phyloP scores from a whole-genome alignment of 2,797 vertebrate species.

The Clarias pachynema region DNA sequence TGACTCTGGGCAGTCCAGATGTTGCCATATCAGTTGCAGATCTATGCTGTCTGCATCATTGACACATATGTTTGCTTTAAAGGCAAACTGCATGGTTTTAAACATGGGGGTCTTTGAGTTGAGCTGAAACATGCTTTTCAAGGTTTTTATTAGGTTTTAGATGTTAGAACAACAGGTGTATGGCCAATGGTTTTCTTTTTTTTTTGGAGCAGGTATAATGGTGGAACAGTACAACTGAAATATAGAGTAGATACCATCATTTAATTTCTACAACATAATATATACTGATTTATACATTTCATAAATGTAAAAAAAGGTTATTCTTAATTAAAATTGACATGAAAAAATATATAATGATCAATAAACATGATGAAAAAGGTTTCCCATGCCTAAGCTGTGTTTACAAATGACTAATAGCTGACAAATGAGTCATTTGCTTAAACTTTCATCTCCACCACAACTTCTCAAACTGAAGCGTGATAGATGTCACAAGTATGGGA shows the following conservation, averaged over 20 bases:
- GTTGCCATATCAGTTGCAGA: conserved; percentile 10
- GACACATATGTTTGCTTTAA: conserved; percentile 14
- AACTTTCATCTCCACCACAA: background rate
- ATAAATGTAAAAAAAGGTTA: background rate
- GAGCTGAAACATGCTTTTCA: background rate
- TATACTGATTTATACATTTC: background rate
- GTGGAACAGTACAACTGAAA: no score
- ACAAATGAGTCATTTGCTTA: background rate
- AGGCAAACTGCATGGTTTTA: background rate
- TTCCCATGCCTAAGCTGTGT: background rate
- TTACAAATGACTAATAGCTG: background rate
- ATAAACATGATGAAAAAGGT: background rate
- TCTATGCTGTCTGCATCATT: background rate
- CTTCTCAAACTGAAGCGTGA: background rate
- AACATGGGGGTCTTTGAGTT: background rate
- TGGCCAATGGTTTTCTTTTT: background rate
- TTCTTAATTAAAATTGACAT: background rate
- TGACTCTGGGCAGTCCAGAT: conserved; percentile 22
- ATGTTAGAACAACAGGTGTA: conserved; percentile 8
- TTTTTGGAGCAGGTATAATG: background rate
- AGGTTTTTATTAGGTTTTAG: conserved; percentile 4
- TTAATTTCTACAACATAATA: background rate
- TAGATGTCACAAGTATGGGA: background rate
- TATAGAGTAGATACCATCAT: background rate
- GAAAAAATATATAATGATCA: background rate